Base-by-base conservation (phyloP, 2,113 vertebrate genomes). In the Odontesthes bonariensis region DNA sequence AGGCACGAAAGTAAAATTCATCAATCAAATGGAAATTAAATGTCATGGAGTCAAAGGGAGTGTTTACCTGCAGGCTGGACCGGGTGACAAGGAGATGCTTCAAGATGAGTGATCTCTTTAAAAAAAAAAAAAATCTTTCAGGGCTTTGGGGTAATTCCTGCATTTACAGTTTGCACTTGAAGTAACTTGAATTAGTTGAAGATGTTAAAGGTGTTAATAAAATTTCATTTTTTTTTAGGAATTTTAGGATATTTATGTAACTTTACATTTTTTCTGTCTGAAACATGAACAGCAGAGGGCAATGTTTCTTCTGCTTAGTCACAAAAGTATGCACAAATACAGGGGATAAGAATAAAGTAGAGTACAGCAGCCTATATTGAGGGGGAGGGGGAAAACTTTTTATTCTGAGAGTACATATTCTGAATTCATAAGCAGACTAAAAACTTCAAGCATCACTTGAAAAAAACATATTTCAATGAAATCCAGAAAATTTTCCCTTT, bases 21-120 rank as follows among this genome's bases (percentile, higher is more conserved):
- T 89, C 55, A 77, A 14, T 59, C 53, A 85, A 13, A 27, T 16
- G 0, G 8, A 63, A 23, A 70, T 0, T 32, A 79, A 38, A 32
- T 49, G 78, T 63, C 70, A 75, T 2, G 27, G 23, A 61, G 44
- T 8, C 19, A 53, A 47, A 70, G 5, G 16, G 32, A 58, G 64
- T 6, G 55, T 82, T 88, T 72, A 65, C 78, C 83, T 81, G 68
- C 77, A 63, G 76, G 78, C 67, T 55, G 59, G 3, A 55, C 54
- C 51, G 5, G n/a, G 19, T 13, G 22, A 59, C 35, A 40, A 40
- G 20, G 42, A 16, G 33, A 4, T 8, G 1, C 7, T 46, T 6
- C 8, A 5, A 16, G 16, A 31, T 63, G 64, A 16, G 5, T 20
- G 6, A 38, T 33, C 22, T 31, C 13, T 58, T 47, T 38, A 16